Base-by-base conservation (phyloP, 2,113 vertebrate species). In the Triplophysa siluroides region DNA sequence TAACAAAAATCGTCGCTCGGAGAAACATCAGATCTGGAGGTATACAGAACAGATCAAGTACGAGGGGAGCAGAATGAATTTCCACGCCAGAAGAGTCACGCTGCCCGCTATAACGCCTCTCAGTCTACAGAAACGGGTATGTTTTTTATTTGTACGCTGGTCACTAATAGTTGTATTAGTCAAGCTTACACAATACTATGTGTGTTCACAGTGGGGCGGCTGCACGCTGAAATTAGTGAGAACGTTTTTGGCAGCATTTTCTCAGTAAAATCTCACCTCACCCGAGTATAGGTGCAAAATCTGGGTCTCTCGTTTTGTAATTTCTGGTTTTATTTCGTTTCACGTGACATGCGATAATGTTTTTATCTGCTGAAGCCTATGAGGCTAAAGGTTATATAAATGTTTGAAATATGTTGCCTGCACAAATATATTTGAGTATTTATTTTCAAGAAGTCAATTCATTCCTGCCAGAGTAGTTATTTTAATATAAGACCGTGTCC, bases 81-180 rank as follows among this genome's bases (percentile, higher is more conserved):
- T 97, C 87, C 92, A 88, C 90, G 94, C 94, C 10, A 95, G 96
- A 91, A 95, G 96, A 93, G 95, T 93, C 83, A 96, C 95, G 3
- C 85, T 98, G 90, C 95, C 96, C 81, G 92, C 94, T 83, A 94
- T 97, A 87, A 96, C 93, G 60, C 95, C 96, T 80, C 84, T 97
- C 84, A 92, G 93, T 90, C 93, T 96, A 73, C 94, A 94, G 83
- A 97, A 96, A 89, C 90, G 94, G 95, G 95, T 98, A 96, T 85
- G 95, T 29, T 29, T 29, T 29, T 29, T 29, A 29, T 29, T 3
- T 29, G 29, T 29, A 29, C 29, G 29, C 29, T 54, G 16, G 52
- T 14, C 6, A 18, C 6, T 54, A 18, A 16, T 47, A 10, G 9
- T 47, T 13, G 13, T 47, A 13, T 18, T 54, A 18, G 16, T 7